phyloP scores from a whole-genome alignment of 2,888 invertebrate genomes.

The Dendrolimus pini region DNA sequence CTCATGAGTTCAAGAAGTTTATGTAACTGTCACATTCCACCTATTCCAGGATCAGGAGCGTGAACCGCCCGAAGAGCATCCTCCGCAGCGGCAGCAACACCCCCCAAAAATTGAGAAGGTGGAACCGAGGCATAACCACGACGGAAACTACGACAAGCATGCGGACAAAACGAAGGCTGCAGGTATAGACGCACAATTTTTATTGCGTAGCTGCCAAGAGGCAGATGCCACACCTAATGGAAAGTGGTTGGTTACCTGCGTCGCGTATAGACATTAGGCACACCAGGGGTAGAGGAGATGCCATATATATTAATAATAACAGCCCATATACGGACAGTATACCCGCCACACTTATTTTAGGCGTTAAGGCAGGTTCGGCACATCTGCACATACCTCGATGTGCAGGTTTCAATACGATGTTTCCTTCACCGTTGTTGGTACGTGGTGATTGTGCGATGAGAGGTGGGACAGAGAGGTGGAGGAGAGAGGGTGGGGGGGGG shows the following conservation, averaged over 20 bases:
- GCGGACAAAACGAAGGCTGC: slow-evolving; percentile 43
- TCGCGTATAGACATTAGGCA: no score
- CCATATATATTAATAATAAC: background rate
- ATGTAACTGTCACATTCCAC: slow-evolving; percentile 5
- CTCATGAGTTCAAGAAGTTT: no score
- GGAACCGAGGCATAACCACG: slow-evolving; percentile 46
- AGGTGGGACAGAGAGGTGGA: no score
- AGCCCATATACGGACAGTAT: background rate
- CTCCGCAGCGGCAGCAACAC: slow-evolving; percentile 15
- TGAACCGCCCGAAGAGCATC: slow-evolving; percentile 50
- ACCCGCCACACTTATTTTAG: background rate
- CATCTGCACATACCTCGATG: no score
- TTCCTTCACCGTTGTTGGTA: background rate
- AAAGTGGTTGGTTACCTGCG: no score
- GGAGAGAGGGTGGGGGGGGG: no score
- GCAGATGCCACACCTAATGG: no score
- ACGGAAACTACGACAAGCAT: slow-evolving; percentile 38
- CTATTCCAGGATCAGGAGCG: slow-evolving; percentile 60
- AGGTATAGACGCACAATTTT: slow-evolving; percentile 26
- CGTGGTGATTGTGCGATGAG: no score
- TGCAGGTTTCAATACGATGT: background rate
- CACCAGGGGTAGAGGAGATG: no score
- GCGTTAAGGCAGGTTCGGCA: no score
- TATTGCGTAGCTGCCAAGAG: background rate
- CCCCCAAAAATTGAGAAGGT: slow-evolving; percentile 37